These are phyloP conservation scores for Mugil cephalus DNA, from an alignment of 2,113 vertebrate species.

Conservation along the genomic window DNA sequence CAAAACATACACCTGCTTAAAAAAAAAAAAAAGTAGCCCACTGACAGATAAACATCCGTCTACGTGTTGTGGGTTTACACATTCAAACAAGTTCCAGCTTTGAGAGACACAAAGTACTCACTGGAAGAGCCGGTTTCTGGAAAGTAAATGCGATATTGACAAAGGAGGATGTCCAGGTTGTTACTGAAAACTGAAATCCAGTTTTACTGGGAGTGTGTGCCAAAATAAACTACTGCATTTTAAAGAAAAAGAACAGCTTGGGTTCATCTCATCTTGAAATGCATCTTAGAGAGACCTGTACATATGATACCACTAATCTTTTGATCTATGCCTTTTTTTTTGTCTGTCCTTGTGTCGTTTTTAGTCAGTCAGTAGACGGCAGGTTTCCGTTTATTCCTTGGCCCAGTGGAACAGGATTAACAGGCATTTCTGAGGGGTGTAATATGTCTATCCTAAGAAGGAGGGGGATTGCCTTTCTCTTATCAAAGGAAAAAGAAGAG, in stretches of 20 bases:
- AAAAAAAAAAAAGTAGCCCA: not conserved
- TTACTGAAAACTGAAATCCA: slow-evolving; percentile 26
- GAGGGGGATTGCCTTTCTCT: slow-evolving; percentile 42
- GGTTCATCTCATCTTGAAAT: slow-evolving; percentile 26
- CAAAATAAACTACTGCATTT: not conserved
- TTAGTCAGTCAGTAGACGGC: slow-evolving; percentile 41
- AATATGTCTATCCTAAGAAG: slow-evolving; percentile 59
- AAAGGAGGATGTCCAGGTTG: slow-evolving; percentile 1
- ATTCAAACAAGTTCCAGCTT: slow-evolving; percentile 32
- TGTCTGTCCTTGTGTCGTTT: slow-evolving; percentile 39
- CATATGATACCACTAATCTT: not conserved
- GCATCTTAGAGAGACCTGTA: not conserved
- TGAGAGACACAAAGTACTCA: slow-evolving; percentile 6
- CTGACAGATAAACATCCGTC: not conserved
- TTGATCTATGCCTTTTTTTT: slow-evolving; percentile 29
- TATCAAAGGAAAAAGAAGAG: slow-evolving; percentile 31
- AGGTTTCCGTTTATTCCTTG: slow-evolving; percentile 64
- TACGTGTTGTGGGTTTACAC: slow-evolving; percentile 14
- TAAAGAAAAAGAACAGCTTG: not conserved
- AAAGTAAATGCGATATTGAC: slow-evolving; percentile 2
- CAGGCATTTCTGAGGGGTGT: slow-evolving; percentile 40
- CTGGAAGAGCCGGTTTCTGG: slow-evolving; percentile 54
- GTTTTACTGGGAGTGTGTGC: slow-evolving; percentile 22
- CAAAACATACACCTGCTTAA: slow-evolving; percentile 34
- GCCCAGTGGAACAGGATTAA: slow-evolving; percentile 66